phyloP scores from a whole-genome alignment of 2,797 vertebrate genomes.

The Oryzias dopingdopingensis region DNA sequence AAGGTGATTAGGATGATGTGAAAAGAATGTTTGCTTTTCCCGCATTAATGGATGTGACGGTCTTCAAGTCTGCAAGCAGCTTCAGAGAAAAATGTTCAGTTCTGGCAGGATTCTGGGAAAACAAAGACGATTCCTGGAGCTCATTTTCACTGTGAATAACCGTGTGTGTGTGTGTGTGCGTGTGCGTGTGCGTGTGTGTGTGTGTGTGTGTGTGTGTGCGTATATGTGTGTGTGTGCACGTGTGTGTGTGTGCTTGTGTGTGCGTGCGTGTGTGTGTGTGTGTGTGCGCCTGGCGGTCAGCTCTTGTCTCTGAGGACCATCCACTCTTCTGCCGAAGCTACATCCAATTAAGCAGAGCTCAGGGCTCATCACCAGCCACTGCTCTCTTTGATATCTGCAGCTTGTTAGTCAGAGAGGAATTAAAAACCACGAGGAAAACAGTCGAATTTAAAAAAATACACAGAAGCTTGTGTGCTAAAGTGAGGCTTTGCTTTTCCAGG shows the following conservation, averaged over 20 bases:
- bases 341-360: slow-evolving; percentile 64
- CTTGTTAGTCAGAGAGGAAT: slow-evolving; percentile 51
- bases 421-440: slow-evolving; percentile 24
- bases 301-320: slow-evolving; percentile 35
- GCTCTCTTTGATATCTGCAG: slow-evolving; percentile 53
- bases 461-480: too few relatives aligned
- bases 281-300: slow-evolving; percentile 24
- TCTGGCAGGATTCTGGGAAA: slow-evolving; percentile 24
- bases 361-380: slow-evolving; percentile 57
- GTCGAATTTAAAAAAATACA: slow-evolving; percentile 9
- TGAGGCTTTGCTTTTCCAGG: too few relatives aligned
- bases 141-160: slow-evolving; percentile 29
- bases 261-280: slow-evolving; percentile 6
- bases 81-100: slow-evolving; percentile 7
- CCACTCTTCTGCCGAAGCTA: slow-evolving; percentile 32
- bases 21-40: slow-evolving; percentile 7
- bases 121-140: slow-evolving; percentile 23
- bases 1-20: slow-evolving; percentile 3
- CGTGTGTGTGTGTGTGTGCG: not conserved
- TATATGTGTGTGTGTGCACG: slow-evolving; percentile 8
- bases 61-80: not conserved
- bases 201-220: slow-evolving; percentile 11
- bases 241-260: not conserved
- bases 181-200: too few relatives aligned
- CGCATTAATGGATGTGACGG: slow-evolving; percentile 6